Percentiles rank a stretch among this genome's conserved stretches.
These are phyloP conservation scores for Lithophane leautieri DNA, from an alignment of 2,888 invertebrate species.

Conservation along the genomic window DNA sequence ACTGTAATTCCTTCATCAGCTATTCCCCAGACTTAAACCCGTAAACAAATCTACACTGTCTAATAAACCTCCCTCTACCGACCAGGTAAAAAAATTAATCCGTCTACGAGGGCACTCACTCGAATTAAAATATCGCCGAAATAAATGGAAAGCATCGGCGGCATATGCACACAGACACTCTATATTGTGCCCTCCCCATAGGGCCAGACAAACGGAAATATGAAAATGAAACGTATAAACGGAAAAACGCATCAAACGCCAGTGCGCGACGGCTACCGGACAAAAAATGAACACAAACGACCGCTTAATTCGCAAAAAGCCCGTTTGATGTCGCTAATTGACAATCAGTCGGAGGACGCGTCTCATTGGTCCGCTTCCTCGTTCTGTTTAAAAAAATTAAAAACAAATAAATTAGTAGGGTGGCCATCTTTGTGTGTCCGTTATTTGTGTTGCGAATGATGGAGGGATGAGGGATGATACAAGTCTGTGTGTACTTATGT, in stretches of 20 bases:
- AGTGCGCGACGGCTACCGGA: slow-evolving; percentile 81
- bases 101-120: slow-evolving; percentile 78
- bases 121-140: slow-evolving; percentile 80
- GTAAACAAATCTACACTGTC: slow-evolving; percentile 2
- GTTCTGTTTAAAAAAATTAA: slow-evolving; percentile 89
- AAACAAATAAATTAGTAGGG: slow-evolving; percentile 88
- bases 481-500: slow-evolving; percentile 5
- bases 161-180: slow-evolving; percentile 67
- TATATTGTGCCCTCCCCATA: slow-evolving; percentile 78
- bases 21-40: not conserved
- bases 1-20: not conserved
- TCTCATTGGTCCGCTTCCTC: slow-evolving; percentile 88
- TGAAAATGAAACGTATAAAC: slow-evolving; percentile 89
- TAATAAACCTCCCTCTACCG: not conserved
- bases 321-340: slow-evolving; percentile 91
- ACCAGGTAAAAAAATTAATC: slow-evolving; percentile 26
- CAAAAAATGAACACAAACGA: slow-evolving; percentile 89
- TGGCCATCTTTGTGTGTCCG: slow-evolving; percentile 78
- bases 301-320: slow-evolving; percentile 90
- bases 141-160: slow-evolving; percentile 73
- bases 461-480: slow-evolving; percentile 39
- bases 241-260: slow-evolving; percentile 88
- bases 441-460: slow-evolving; percentile 60
- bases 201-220: slow-evolving; percentile 89
- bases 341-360: slow-evolving; percentile 89